These are phyloP conservation scores for Psilanteris sp. DNA, from an alignment of 1,140 invertebrate species.

Conservation along the genomic window DNA sequence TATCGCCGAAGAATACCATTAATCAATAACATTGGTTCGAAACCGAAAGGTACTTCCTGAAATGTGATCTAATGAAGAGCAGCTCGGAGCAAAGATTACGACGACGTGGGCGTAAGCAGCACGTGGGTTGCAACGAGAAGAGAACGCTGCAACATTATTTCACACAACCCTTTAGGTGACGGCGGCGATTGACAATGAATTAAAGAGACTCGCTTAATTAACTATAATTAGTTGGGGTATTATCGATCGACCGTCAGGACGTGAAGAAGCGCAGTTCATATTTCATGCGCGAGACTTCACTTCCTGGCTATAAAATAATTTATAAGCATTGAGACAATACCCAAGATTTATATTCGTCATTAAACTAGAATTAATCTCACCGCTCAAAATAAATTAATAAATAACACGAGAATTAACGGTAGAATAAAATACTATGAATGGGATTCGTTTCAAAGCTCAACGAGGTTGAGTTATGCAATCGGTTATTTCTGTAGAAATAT, in stretches of 20 bases:
- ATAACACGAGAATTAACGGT: too few species aligned
- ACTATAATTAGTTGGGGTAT: constrained; percentile 68
- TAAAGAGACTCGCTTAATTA: constrained; percentile 70
- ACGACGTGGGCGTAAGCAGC: constrained; percentile 25
- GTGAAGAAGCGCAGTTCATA: constrained; percentile 62
- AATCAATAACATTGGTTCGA: constrained; percentile 7
- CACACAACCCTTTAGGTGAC: constrained; percentile 64
- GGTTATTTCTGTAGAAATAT: too few species aligned
- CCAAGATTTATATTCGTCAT: constrained; percentile 1
- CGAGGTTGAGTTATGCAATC: too few species aligned
- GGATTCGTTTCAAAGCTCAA: too few species aligned
- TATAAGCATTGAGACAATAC: constrained; percentile 13
- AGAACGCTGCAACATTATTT: constrained; percentile 32
- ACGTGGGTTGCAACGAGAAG: constrained; percentile 40
- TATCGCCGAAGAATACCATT: background rate
- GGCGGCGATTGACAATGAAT: constrained; percentile 56
- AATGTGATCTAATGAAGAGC: constrained; percentile 46
- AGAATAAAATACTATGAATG: too few species aligned
- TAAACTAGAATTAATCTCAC: constrained; percentile 2
- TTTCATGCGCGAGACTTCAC: constrained; percentile 46
- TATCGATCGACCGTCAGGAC: constrained; percentile 53
- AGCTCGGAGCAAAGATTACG: constrained; percentile 7
- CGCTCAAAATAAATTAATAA: background rate
- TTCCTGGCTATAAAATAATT: constrained; percentile 33
- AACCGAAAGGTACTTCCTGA: constrained; percentile 19